Conservation (phyloP, 2,888 invertebrate genomes). For the Himalopsyche japonica region DNA sequence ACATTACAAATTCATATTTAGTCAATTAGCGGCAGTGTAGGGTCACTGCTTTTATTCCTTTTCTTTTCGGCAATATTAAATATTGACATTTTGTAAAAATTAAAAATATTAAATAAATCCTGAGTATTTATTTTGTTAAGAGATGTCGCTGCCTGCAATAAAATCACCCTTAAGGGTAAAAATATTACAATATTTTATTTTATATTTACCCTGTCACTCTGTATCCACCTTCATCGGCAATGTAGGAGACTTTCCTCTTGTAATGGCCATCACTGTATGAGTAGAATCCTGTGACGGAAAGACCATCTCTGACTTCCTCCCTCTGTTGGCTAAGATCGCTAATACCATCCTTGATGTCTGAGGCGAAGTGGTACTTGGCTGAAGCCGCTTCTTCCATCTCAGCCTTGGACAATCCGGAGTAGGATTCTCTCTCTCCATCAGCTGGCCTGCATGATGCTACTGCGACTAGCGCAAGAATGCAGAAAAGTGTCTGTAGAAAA, state of each 20-base stretch:
- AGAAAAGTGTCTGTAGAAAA: not conserved
- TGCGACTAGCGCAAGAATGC: not conserved
- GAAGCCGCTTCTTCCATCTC: constrained; percentile 28
- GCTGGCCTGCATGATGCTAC: not conserved
- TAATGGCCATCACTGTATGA: constrained; percentile 65
- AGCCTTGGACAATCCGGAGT: not conserved
- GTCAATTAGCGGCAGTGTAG: too few relatives aligned
- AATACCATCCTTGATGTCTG: constrained; percentile 55
- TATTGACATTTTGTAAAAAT: too few relatives aligned
- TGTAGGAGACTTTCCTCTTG: constrained; percentile 59
- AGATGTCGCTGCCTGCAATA: too few relatives aligned
- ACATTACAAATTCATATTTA: too few relatives aligned
- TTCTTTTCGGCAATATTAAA: too few relatives aligned
- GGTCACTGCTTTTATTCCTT: too few relatives aligned
- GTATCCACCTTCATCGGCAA: constrained; percentile 66
- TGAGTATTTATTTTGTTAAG: too few relatives aligned
- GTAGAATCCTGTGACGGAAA: constrained; percentile 57
- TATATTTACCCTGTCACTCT: constrained; percentile 56
- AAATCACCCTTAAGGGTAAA: too few relatives aligned
- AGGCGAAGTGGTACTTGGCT: constrained; percentile 53
- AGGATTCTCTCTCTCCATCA: not conserved
- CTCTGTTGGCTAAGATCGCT: constrained; percentile 51
- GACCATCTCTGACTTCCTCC: constrained; percentile 52
- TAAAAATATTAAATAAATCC: too few relatives aligned
- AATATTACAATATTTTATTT: too few relatives aligned